Evolutionary conservation across 2,113 vertebrate genomes (phyloP).

Genomic region (Forbesichthys agassizii): DNA sequence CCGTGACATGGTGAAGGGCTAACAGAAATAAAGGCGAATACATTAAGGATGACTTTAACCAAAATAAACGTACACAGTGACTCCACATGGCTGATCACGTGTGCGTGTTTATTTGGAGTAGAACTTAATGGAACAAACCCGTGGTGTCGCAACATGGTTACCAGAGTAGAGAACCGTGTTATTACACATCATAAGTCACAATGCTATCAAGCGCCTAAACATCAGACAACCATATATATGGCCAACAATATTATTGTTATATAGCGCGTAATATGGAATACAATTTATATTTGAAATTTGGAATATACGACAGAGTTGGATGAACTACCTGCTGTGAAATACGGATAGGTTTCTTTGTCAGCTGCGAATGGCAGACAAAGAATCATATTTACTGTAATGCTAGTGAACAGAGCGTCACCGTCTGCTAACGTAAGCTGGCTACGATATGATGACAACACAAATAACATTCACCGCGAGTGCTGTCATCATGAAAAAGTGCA

Average conservation of each 20-base stretch:
- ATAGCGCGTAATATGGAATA: too few relatives aligned
- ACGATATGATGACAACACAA: constrained; percentile 19
- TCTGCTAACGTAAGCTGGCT: constrained; percentile 52
- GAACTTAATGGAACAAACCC: constrained; percentile 8
- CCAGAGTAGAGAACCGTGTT: neutral
- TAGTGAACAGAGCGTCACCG: constrained; percentile 6
- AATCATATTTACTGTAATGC: neutral
- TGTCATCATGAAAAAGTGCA: constrained; percentile 10
- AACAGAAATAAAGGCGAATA: constrained; percentile 1
- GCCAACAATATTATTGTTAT: too few relatives aligned
- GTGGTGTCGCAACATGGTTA: constrained; percentile 43
- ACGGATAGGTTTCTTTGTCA: neutral
- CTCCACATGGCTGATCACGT: constrained; percentile 70
- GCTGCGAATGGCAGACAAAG: neutral
- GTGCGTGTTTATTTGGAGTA: constrained; percentile 67
- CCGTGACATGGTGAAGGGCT: constrained; percentile 45
- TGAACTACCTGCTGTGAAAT: too few relatives aligned
- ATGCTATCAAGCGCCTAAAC: too few relatives aligned
- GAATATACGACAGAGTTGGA: too few relatives aligned
- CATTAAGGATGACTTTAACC: neutral
- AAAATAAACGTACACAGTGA: neutral
- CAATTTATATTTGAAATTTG: too few relatives aligned
- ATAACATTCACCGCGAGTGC: neutral
- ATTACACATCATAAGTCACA: neutral
- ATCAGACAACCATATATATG: too few relatives aligned